Evolutionary conservation across 1,140 invertebrate genomes (phyloP).

Genomic region (Papilio aristodemus): DNA sequence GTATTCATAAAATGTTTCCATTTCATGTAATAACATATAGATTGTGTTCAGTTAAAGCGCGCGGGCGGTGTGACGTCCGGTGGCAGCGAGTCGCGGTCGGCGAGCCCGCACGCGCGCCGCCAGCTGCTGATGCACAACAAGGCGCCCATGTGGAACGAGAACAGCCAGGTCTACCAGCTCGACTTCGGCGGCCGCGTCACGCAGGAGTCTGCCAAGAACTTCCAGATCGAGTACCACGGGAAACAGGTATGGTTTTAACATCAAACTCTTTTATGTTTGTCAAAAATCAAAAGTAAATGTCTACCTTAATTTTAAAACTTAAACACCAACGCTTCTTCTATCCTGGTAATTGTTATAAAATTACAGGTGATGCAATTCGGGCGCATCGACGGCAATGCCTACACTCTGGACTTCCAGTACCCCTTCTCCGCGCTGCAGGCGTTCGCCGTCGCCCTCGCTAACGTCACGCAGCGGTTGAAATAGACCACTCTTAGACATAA

Average conservation of each 20-base stretch:
- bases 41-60: conserved; percentile 63
- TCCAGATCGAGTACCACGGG: conserved; percentile 98
- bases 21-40: neutral
- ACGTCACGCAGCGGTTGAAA: conserved; percentile 99
- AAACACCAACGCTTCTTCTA: too few species aligned
- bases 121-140: conserved; percentile 99
- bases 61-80: conserved; percentile 43
- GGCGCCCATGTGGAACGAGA: conserved; percentile 99
- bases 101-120: conserved; percentile 42
- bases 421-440: conserved; percentile 99
- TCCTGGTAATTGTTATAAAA: conserved; percentile 28
- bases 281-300: too few species aligned
- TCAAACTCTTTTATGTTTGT: neutral
- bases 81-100: conserved; percentile 27
- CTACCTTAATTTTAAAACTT: too few species aligned
- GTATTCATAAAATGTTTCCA: neutral
- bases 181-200: conserved; percentile 99
- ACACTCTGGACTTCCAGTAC: conserved; percentile 99
- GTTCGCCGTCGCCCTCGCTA: conserved; percentile 98
- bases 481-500: conserved; percentile 78
- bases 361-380: conserved; percentile 99
- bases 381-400: conserved; percentile 98
- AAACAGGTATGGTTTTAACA: conserved; percentile 88
- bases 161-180: conserved; percentile 98
- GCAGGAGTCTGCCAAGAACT: conserved; percentile 99